phyloP scores from a whole-genome alignment of 2,113 vertebrate species.

The Misgurnus mizolepis region DNA sequence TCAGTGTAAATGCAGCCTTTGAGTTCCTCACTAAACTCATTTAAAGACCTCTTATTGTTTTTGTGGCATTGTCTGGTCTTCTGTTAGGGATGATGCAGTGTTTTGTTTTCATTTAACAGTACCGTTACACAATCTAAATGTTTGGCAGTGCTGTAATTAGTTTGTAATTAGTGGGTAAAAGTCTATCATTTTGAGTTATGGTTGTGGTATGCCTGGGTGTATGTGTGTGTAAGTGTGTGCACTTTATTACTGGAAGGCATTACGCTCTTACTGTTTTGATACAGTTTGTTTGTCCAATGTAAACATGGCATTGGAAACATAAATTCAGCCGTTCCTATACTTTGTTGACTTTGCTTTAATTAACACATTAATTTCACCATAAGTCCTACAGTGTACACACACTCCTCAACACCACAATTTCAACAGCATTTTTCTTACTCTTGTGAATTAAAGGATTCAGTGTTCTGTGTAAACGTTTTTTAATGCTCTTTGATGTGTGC shows the following conservation, averaged over 20 bases:
- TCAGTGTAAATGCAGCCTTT: too few species aligned
- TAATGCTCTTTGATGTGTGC: too few species aligned
- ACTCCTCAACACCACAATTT: not conserved
- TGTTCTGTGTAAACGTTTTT: not conserved
- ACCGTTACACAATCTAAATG: not conserved
- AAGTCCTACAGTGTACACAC: not conserved
- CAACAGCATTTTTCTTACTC: not conserved
- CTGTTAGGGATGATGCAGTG: not conserved
- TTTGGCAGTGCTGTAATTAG: not conserved
- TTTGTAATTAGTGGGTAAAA: not conserved
- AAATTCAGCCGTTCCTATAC: not conserved
- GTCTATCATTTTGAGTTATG: not conserved
- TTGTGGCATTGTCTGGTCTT: not conserved
- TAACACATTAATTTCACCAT: not conserved
- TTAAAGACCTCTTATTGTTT: not conserved
- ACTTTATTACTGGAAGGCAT: not conserved
- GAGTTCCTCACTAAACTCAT: not conserved
- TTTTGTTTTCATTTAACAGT: not conserved
- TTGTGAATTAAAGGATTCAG: not conserved
- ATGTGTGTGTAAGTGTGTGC: too few species aligned
- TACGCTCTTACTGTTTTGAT: constrained; percentile 1
- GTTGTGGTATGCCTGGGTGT: not conserved
- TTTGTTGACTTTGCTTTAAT: not conserved
- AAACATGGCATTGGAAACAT: not conserved
- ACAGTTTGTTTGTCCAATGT: not conserved